These are phyloP conservation scores for Trichosurus vulpecula DNA, from an alignment of 2,797 vertebrate species.

Conservation along the genomic window DNA sequence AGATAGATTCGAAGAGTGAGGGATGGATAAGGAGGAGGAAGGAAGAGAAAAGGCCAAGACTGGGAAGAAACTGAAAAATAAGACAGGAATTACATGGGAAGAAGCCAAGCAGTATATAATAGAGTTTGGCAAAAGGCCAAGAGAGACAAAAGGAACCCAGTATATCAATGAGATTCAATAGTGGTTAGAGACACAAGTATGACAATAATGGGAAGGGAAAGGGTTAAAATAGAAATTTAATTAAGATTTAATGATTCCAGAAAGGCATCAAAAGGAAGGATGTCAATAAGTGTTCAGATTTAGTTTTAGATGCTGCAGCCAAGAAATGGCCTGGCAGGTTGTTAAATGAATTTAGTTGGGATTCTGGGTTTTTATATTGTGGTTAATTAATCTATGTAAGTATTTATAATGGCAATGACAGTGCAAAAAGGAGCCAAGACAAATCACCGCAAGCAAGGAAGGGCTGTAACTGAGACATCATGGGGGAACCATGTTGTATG, in stretches of 20 bases:
- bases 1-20: neutral
- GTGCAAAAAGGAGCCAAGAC: constrained; percentile 27
- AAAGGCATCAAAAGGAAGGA: constrained; percentile 75
- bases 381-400: constrained; percentile 79
- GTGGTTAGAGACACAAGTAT: constrained; percentile 52
- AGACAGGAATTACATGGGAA: neutral
- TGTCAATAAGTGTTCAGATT: constrained; percentile 68
- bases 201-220: constrained; percentile 67
- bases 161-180: neutral
- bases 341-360: constrained; percentile 71
- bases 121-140: constrained; percentile 19
- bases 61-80: fast-evolving
- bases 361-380: constrained; percentile 51
- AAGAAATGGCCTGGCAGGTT: constrained; percentile 71
- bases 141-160: neutral
- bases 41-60: neutral
- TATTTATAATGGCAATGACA: constrained; percentile 75
- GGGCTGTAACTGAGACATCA: fast-evolving
- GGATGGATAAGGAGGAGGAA: neutral
- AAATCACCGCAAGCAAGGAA: neutral
- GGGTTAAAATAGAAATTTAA: constrained; percentile 68
- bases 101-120: neutral
- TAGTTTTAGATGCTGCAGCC: constrained; percentile 67
- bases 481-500: fast-evolving
- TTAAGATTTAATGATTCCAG: constrained; percentile 70